Base-by-base conservation (phyloP, 2,113 vertebrate genomes). In the Corythaeola cristata region DNA sequence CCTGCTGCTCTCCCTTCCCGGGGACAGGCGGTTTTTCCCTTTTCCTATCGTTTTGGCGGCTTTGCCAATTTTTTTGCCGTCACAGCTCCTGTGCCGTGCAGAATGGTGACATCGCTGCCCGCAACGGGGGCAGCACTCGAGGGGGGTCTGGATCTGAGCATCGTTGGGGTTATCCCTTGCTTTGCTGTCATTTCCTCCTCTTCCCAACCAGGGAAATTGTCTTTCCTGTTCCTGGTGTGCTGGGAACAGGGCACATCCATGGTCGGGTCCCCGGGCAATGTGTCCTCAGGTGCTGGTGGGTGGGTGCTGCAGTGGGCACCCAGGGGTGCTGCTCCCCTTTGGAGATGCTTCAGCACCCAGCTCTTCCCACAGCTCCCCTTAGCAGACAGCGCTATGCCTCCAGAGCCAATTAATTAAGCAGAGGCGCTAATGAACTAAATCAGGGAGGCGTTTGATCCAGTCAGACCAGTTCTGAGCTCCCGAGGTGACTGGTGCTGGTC, bases 131-230 rank as follows among this genome's bases (percentile, higher is more conserved):
- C 12, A 6, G 63, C 39, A 3, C 3, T 9, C 8, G 12, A 6
- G 19, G 5, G 23, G 11, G 8, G n/a, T 37, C 24, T 16, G 26
- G 35, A 10, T 28, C 55, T 21, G 81, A 87, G 66, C 82, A 41
- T 71, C n/a, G 0, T n/a, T 49, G 23, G 67, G 58, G 32, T 20
- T 59, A 52, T 58, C 41, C 47, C 64, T 77, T 1, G 0, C 16
- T 63, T 39, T 80, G 21, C 47, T 1, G 0, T 27, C 3, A 0
- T 32, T 47, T 50, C 28, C 33, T 47, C 49, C 76, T 17, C 6
- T 73, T 52, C 45, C 73, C 39, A 11, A 3, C 0, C 33, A 2
- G 20, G 59, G 35, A 26, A 77, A 56, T 27, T 3, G 5, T 44
- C 50, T 33, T 45, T 76, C 53, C 58, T 2, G 0, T 30, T 59